These are phyloP conservation scores for Pleuronectes platessa DNA, from an alignment of 2,113 vertebrate species.

Conservation along the genomic window DNA sequence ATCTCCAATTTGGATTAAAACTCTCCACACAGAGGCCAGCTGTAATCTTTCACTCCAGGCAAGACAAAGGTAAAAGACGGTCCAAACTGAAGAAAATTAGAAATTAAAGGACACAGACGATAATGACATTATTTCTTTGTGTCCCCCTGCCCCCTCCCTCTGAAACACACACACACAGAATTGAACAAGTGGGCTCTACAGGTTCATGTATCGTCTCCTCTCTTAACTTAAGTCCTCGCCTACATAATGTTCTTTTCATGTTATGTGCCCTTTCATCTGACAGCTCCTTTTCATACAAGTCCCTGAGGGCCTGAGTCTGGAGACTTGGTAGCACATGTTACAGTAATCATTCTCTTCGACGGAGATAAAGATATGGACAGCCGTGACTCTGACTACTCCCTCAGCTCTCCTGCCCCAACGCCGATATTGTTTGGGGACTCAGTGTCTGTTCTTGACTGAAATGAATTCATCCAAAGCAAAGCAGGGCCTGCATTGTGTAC, in stretches of 20 bases:
- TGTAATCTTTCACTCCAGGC: slow-evolving; percentile 49
- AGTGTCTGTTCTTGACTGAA: slow-evolving; percentile 53
- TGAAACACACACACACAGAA: not conserved
- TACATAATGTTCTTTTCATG: slow-evolving; percentile 69
- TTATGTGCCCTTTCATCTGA: slow-evolving; percentile 69
- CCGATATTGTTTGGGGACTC: slow-evolving; percentile 71
- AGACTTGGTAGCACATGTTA: slow-evolving; percentile 60
- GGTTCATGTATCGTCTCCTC: slow-evolving; percentile 25
- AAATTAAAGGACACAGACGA: not conserved
- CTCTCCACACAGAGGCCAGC: slow-evolving; percentile 25
- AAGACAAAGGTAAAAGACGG: slow-evolving; percentile 4
- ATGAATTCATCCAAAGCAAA: slow-evolving; percentile 60
- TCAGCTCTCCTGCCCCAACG: slow-evolving; percentile 33
- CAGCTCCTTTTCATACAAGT: slow-evolving; percentile 64
- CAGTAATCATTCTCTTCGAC: slow-evolving; percentile 67
- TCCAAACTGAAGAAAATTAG: not conserved
- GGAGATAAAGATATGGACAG: slow-evolving; percentile 68
- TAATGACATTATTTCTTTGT: not conserved
- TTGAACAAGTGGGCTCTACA: slow-evolving; percentile 26
- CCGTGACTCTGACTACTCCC: slow-evolving; percentile 40
- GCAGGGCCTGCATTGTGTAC: slow-evolving; percentile 29
- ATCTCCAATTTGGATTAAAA: slow-evolving; percentile 68
- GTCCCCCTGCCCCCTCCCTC: too few relatives aligned
- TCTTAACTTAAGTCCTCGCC: slow-evolving; percentile 56
- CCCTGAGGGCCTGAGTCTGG: slow-evolving; percentile 54